Conservation (phyloP, 2,113 vertebrate species). For the Poeciliopsis turrubarensis region DNA sequence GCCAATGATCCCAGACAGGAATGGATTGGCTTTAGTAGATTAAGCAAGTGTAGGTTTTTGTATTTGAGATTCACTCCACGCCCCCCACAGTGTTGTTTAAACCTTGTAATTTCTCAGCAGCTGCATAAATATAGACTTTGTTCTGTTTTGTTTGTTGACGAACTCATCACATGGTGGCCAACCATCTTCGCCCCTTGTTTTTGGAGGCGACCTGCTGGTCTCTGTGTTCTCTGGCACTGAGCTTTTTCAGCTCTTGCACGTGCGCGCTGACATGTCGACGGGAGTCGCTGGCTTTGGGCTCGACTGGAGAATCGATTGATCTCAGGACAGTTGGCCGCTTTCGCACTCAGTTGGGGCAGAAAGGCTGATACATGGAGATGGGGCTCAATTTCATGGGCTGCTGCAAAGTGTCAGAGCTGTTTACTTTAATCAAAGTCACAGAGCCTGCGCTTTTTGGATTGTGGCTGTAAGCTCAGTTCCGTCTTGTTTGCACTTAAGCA, state of each 20-base stretch:
- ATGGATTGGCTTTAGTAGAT: slow-evolving; percentile 39
- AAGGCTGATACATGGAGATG: slow-evolving; percentile 44
- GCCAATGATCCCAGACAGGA: slow-evolving; percentile 42
- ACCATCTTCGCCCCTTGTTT: background rate
- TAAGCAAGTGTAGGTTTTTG: slow-evolving; percentile 56
- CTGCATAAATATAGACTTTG: background rate
- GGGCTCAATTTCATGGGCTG: slow-evolving; percentile 52
- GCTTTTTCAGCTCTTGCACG: slow-evolving; percentile 1
- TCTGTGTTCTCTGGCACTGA: background rate
- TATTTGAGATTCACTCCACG: slow-evolving; percentile 22
- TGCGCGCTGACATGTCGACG: background rate
- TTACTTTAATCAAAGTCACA: slow-evolving; percentile 33
- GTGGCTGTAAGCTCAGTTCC: background rate
- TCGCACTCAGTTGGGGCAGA: slow-evolving; percentile 32
- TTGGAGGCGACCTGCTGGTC: slow-evolving; percentile 4
- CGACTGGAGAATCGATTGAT: slow-evolving; percentile 43
- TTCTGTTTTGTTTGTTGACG: slow-evolving; percentile 30
- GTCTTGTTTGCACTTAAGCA: background rate
- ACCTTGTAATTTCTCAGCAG: slow-evolving; percentile 31
- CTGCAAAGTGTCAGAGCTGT: slow-evolving; percentile 47
- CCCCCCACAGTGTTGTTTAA: background rate
- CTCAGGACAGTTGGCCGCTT: slow-evolving; percentile 18
- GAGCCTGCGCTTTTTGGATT: background rate
- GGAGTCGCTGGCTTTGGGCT: slow-evolving; percentile 12
- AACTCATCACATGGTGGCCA: slow-evolving; percentile 41